These are phyloP conservation scores for Cranoglanis bouderius DNA, from an alignment of 2,113 vertebrate species.

Conservation along the genomic window DNA sequence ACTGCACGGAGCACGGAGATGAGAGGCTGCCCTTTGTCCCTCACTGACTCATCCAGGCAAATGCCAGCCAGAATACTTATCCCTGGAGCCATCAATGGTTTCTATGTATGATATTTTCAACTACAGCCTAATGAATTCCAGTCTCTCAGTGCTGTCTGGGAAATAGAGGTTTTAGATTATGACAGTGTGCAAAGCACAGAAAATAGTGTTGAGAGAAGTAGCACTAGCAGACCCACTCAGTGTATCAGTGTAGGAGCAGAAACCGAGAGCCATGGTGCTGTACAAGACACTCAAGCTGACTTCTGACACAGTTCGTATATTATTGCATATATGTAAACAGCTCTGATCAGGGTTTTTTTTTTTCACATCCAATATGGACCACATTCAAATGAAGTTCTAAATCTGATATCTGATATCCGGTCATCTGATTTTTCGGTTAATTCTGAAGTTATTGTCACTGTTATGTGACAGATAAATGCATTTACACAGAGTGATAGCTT, in stretches of 20 bases:
- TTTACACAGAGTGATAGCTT: background rate
- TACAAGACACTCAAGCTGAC: background rate
- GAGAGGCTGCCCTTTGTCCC: conserved; percentile 51
- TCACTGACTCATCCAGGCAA: conserved; percentile 66
- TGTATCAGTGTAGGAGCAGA: background rate
- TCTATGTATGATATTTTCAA: conserved; percentile 55
- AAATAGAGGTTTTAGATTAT: conserved; percentile 7
- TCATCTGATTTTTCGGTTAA: background rate
- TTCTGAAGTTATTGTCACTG: background rate
- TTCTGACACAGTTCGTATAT: background rate
- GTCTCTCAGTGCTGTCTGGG: conserved; percentile 2
- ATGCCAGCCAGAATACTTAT: conserved; percentile 61
- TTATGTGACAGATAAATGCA: background rate
- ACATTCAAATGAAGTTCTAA: background rate
- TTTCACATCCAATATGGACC: background rate
- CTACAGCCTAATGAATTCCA: conserved; percentile 37
- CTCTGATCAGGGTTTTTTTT: background rate
- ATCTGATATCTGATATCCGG: background rate
- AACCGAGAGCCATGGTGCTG: background rate
- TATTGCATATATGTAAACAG: background rate
- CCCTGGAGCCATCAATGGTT: conserved; percentile 42
- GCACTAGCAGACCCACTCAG: background rate
- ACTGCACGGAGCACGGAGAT: conserved; percentile 30
- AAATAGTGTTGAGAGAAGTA: background rate
- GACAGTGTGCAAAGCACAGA: background rate